phyloP scores from a whole-genome alignment of 2,888 invertebrate species.

The Calephelis perditalis region DNA sequence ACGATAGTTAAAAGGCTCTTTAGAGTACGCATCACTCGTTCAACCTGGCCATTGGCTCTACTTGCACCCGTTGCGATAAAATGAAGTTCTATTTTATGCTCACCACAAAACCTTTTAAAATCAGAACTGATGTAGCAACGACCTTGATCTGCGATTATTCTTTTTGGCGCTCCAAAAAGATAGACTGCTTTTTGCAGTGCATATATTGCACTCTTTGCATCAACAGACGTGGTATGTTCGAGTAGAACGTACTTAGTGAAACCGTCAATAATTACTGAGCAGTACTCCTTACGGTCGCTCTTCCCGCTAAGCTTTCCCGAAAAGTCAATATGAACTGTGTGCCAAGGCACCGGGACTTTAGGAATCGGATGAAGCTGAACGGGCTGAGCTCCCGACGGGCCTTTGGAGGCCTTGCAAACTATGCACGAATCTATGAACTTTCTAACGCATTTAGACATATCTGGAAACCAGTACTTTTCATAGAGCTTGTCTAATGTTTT shows the following conservation, averaged over 20 bases:
- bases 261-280: constrained; percentile 4
- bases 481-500: constrained; percentile 12
- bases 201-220: not conserved
- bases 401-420: constrained; percentile 17
- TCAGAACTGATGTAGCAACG: not conserved
- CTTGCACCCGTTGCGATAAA: constrained; percentile 17
- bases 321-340: constrained; percentile 20
- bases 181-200: not conserved
- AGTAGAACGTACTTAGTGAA: constrained; percentile 10
- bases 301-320: constrained; percentile 20
- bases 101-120: constrained; percentile 1
- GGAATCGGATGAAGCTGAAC: constrained; percentile 17
- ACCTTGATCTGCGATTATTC: constrained; percentile 7
- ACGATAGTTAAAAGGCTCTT: constrained; percentile 1
- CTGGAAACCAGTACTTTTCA: constrained; percentile 11
- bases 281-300: constrained; percentile 12
- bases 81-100: constrained; percentile 16
- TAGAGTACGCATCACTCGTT: constrained; percentile 8
- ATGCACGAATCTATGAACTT: constrained; percentile 8
- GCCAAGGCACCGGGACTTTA: constrained; percentile 16
- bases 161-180: constrained; percentile 8
- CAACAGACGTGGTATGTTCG: not conserved
- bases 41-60: not conserved
- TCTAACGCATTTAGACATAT: constrained; percentile 13
- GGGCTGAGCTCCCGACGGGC: constrained; percentile 10